Percentiles rank a stretch among this genome's conserved stretches.
Conservation (phyloP, 2,113 vertebrate genomes). For the Bubo bubo region DNA sequence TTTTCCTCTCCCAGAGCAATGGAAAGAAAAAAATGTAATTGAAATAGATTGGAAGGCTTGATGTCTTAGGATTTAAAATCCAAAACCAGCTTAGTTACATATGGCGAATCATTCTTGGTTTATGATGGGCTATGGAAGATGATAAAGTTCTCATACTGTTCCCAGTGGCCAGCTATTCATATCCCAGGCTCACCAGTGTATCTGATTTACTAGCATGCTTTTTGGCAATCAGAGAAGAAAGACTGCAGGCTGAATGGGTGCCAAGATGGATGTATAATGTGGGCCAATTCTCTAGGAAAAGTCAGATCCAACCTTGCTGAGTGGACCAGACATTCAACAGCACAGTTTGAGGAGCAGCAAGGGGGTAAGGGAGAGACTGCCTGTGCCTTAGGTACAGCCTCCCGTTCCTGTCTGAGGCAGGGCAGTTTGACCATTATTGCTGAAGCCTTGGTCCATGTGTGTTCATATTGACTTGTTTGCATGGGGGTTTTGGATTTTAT, state of each 20-base stretch:
- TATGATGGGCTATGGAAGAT: conserved; percentile 32
- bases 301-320: not conserved
- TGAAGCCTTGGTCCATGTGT: not conserved
- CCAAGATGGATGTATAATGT: not conserved
- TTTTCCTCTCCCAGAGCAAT: not conserved
- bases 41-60: not conserved
- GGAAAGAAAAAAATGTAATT: not conserved
- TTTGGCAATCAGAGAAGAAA: conserved; percentile 20
- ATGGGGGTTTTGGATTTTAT: not conserved
- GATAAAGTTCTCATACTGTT: conserved; percentile 10
- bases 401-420: not conserved
- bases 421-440: not conserved
- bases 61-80: not conserved
- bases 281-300: not conserved
- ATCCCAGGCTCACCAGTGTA: conserved; percentile 15
- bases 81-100: conserved; percentile 15
- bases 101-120: conserved; percentile 19
- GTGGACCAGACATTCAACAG: conserved; percentile 1
- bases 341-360: not conserved
- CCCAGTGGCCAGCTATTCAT: conserved; percentile 35
- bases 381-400: not conserved
- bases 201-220: conserved; percentile 3
- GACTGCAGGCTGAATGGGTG: not conserved
- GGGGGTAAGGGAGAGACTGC: not conserved
- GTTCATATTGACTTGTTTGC: not conserved